Percentiles rank a stretch among this genome's conserved stretches.
These are phyloP conservation scores for Rhyzopertha dominica DNA, from an alignment of 1,140 invertebrate genomes.

Conservation along the genomic window DNA sequence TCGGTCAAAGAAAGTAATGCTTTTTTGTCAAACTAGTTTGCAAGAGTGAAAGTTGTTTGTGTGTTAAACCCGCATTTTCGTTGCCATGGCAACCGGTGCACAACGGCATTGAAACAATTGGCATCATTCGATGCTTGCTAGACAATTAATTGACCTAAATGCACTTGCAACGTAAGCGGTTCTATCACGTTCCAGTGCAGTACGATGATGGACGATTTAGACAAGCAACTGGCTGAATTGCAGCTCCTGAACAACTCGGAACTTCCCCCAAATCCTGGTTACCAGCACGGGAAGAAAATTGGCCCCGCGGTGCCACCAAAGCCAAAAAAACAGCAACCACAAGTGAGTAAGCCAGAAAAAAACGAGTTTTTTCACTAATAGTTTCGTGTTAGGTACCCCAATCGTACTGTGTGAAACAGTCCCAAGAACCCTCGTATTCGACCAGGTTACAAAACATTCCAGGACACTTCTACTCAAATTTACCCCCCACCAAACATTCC, in stretches of 20 bases:
- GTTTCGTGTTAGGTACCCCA: constrained; percentile 36
- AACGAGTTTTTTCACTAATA: constrained; percentile 35
- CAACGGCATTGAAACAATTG: no score
- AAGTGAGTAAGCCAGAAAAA: constrained; percentile 46
- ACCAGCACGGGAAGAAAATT: constrained; percentile 55
- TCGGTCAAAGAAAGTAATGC: no score
- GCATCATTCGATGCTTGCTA: no score
- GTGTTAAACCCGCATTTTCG: no score
- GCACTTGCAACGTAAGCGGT: no score
- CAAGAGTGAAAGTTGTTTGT: no score
- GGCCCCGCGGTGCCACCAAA: constrained; percentile 75
- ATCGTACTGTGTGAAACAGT: constrained; percentile 42
- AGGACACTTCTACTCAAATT: constrained; percentile 36
- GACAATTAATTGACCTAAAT: no score
- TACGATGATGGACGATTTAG: constrained; percentile 55
- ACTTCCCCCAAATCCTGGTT: constrained; percentile 49
- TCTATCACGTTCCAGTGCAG: no score
- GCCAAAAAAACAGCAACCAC: constrained; percentile 66
- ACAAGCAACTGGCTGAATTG: constrained; percentile 54
- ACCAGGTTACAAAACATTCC: constrained; percentile 40
- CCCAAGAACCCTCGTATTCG: constrained; percentile 46
- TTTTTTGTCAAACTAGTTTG: no score
- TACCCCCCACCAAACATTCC: constrained; percentile 19
- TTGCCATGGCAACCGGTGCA: no score
- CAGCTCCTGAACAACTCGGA: constrained; percentile 52